phyloP scores from a whole-genome alignment of 1,140 invertebrate species.

The Brachionus plicatilis region DNA sequence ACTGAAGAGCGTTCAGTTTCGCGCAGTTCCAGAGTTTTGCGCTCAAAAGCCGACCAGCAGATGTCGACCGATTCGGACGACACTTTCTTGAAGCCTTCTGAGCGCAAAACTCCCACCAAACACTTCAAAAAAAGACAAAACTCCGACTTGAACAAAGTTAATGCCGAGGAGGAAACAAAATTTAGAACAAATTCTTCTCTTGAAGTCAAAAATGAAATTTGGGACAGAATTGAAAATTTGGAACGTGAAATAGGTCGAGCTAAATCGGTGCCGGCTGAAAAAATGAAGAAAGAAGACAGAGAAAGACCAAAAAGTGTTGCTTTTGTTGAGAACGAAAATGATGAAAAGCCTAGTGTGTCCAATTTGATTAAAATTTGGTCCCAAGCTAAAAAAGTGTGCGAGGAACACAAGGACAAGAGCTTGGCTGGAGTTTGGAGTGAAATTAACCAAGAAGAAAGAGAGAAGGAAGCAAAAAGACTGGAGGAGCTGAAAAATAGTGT shows the following conservation, averaged over 20 bases:
- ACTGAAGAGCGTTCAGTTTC: background rate
- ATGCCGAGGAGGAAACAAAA: background rate
- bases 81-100: background rate
- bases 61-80: background rate
- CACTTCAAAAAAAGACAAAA: background rate
- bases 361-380: background rate
- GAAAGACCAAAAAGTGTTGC: conserved; percentile 22
- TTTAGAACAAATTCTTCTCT: background rate
- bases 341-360: background rate
- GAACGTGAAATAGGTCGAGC: background rate
- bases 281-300: background rate
- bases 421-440: background rate
- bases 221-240: background rate
- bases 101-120: background rate
- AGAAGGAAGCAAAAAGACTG: background rate
- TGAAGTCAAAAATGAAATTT: background rate
- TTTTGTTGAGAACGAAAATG: background rate
- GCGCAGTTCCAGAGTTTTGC: background rate
- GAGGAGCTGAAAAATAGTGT: background rate
- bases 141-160: background rate
- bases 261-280: background rate
- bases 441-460: background rate
- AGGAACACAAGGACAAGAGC: background rate
- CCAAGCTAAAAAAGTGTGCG: background rate
- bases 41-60: background rate